phyloP scores from a whole-genome alignment of 1,140 invertebrate genomes.

The Diploscapter pachys region DNA sequence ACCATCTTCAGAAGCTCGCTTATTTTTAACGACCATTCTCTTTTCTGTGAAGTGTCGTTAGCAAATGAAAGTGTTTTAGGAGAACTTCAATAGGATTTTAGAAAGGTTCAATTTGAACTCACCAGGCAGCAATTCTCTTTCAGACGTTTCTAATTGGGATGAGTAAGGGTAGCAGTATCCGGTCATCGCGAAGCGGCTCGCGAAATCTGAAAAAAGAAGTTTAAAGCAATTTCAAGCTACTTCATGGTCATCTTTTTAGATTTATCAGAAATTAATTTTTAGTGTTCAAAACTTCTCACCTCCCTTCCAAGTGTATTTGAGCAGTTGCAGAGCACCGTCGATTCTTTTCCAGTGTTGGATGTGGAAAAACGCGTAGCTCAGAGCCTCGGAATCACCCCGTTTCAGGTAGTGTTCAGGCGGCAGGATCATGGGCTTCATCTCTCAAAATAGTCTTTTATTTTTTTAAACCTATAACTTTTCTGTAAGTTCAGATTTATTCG shows the following conservation, averaged over 20 bases:
- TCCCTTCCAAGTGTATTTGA: constrained; percentile 94
- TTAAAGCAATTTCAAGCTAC: background rate
- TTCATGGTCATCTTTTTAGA: background rate
- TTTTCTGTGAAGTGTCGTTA: background rate
- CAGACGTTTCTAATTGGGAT: constrained; percentile 87
- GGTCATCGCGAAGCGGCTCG: background rate
- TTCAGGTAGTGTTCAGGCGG: constrained; percentile 95
- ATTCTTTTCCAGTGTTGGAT: constrained; percentile 87
- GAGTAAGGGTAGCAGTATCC: constrained; percentile 83
- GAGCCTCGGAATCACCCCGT: constrained; percentile 93
- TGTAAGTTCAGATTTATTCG: too few species aligned
- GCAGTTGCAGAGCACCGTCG: constrained; percentile 87
- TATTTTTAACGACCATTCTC: background rate
- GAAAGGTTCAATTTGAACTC: constrained; percentile 42
- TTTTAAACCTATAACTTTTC: too few species aligned
- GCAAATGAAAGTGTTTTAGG: background rate
- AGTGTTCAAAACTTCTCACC: background rate
- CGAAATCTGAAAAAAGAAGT: background rate
- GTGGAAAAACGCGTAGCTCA: constrained; percentile 95
- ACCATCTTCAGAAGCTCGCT: constrained; percentile 6
- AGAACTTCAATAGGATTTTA: background rate
- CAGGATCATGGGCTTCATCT: constrained; percentile 90
- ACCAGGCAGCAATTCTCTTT: constrained; percentile 85
- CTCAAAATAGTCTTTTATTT: constrained; percentile 55
- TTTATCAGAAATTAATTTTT: background rate